phyloP scores from a whole-genome alignment of 2,888 invertebrate genomes.

The Bellardia pandia region DNA sequence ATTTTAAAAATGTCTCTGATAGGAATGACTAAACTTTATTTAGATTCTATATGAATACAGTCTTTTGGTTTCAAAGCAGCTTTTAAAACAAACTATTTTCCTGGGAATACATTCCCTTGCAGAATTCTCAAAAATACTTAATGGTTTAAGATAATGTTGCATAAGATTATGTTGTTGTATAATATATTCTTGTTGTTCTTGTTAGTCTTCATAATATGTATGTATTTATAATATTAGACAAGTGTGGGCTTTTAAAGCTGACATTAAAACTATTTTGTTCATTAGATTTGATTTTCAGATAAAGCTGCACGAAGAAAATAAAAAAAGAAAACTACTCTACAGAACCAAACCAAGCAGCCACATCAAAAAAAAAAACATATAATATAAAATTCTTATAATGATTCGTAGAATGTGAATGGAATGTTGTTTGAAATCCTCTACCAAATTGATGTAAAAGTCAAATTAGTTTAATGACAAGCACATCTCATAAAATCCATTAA shows the following conservation, averaged over 20 bases:
- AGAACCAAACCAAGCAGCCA: neutral
- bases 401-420: neutral
- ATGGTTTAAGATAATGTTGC: slow-evolving; percentile 11
- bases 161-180: slow-evolving; percentile 5
- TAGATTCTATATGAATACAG: no score
- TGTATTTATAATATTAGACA: neutral
- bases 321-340: neutral
- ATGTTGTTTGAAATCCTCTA: neutral
- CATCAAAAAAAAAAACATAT: neutral
- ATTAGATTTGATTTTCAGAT: slow-evolving; percentile 55
- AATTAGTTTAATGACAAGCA: slow-evolving; percentile 67
- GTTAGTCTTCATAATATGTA: slow-evolving; percentile 10
- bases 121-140: slow-evolving; percentile 11
- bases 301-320: neutral
- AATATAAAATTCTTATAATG: neutral
- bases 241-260: slow-evolving; percentile 65
- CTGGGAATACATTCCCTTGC: neutral
- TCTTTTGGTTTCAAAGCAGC: no score
- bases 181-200: slow-evolving; percentile 35
- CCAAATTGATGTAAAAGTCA: slow-evolving; percentile 51
- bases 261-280: slow-evolving; percentile 54
- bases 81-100: no score
- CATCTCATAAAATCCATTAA: slow-evolving; percentile 28
- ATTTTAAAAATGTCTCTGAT: no score
- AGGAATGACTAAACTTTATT: no score